Evolutionary conservation across 2,113 vertebrate species (phyloP), one percentile per base, ranked within the genome.

Genomic region (Zeus faber): DNA sequence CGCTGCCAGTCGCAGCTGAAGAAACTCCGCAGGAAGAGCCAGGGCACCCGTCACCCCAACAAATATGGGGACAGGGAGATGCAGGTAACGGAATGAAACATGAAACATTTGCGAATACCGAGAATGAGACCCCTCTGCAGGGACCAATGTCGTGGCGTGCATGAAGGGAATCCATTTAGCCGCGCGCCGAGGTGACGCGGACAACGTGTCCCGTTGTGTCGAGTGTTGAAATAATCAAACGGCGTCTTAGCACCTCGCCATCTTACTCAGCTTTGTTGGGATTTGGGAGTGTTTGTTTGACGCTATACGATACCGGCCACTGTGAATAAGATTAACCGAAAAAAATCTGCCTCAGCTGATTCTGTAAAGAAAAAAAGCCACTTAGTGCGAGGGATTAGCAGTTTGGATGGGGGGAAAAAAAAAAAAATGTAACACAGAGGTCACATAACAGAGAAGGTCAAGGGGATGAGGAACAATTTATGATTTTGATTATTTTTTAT

Each of bases 51-150:
- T 5, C 92, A 93, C 57, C 92, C 91, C 0, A 89, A 90, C 82
- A 93, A 93, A 57, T 93, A 93, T 1, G 91, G 92, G 47, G 92
- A 93, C 79, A 37, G 91, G 64, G 92, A 93, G 76, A 91, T 92
- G 86, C 91, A 93, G 91, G 92, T 90, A 62, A 62, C 40, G 18
- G n/a, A 29, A 4, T 16, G 5, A 6, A 31, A 23, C 5, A 1
- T 7, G 14, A 23, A n/a, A n/a, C n/a, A n/a, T n/a, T n/a, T n/a
- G n/a, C n/a, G n/a, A n/a, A n/a, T n/a, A n/a, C n/a, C n/a, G n/a
- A n/a, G n/a, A n/a, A n/a, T n/a, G n/a, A n/a, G n/a, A n/a, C n/a
- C n/a, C n/a, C n/a, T n/a, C n/a, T n/a, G n/a, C n/a, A n/a, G n/a
- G n/a, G n/a, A n/a, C n/a, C n/a, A 20, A 35, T 35, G 18, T 54